A percentile compares a stretch with the other conserved stretches of the same genome.
phyloP scores from a whole-genome alignment of 1,140 invertebrate genomes.

The Drosophila bifasciata region DNA sequence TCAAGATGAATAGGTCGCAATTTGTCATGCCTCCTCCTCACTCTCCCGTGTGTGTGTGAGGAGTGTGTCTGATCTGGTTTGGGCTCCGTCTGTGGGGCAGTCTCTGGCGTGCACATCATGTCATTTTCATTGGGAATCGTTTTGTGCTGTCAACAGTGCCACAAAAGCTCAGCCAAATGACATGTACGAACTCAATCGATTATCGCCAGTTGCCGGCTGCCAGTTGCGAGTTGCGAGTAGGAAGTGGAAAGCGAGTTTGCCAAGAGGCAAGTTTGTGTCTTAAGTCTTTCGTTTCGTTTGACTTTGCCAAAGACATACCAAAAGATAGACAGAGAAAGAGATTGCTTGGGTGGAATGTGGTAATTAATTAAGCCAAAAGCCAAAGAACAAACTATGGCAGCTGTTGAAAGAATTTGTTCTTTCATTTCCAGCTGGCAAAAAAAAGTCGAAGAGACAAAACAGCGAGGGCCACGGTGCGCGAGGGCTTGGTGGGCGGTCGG shows the following conservation, averaged over 20 bases:
- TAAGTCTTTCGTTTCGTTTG: constrained; percentile 68
- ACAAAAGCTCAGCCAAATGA: constrained; percentile 78
- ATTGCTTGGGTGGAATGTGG: constrained; percentile 56
- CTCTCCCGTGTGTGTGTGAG: constrained; percentile 3
- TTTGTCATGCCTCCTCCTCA: constrained; percentile 66
- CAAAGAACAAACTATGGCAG: constrained; percentile 57
- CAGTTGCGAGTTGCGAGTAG: constrained; percentile 55
- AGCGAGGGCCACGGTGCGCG: constrained; percentile 19
- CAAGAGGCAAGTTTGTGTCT: constrained; percentile 60
- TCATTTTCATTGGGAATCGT: constrained; percentile 77
- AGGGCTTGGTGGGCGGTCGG: constrained; percentile 49
- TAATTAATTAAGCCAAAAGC: constrained; percentile 77
- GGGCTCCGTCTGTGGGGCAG: constrained; percentile 37
- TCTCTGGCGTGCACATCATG: constrained; percentile 73
- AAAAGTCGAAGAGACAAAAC: constrained; percentile 67
- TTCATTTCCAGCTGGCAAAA: constrained; percentile 76
- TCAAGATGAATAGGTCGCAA: constrained; percentile 76
- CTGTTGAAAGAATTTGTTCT: constrained; percentile 76
- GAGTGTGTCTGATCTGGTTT: constrained; percentile 18
- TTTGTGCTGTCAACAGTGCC: constrained; percentile 75
- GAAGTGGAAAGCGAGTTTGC: constrained; percentile 51
- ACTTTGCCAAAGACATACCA: constrained; percentile 23
- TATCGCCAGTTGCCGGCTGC: constrained; percentile 55
- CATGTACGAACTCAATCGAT: constrained; percentile 81
- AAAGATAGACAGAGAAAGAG: constrained; percentile 23